Evolutionary conservation across 2,113 vertebrate genomes (phyloP), one percentile per base, ranked within the genome.

Genomic region (Acrocephalus kingi): DNA sequence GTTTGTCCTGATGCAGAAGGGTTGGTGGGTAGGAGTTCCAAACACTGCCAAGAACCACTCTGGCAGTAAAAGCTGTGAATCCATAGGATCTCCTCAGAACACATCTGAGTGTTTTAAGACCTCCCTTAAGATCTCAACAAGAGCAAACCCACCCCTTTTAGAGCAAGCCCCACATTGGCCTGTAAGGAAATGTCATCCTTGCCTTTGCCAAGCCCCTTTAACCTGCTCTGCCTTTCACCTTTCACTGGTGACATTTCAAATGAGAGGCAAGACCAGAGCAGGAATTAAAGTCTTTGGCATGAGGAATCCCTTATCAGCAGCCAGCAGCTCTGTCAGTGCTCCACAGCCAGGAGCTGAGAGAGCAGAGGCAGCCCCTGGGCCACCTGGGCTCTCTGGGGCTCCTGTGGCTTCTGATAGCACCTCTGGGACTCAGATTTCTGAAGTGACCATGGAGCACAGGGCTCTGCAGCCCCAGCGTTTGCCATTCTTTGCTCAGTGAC

Each of bases 81-180:
- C 21, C 16, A 14, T 0, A 80, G 23, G 35, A 41, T 15, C 35
- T 59, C 21, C 74, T 76, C 78, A 82, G 69, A 82, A 84, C 25
- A 28, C 15, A 17, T 22, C 55, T 22, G 23, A 81, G 20, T 6
- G 4, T 59, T 80, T 52, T 4, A 1, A 84, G 52, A 71, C 13
- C 46, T 54, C 46, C n/a, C 43, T 54, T 58, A 41, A 9, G 31
- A 39, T 4, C 41, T 43, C 35, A 71, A 13, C 46, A 74, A 33
- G 27, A 51, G 13, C 20, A 63, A 76, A 37, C 10, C 39, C 41
- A 58, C 22, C 4, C 22, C 16, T 48, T 48, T 52, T 9, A 82
- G 30, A 58, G 41, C 19, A 54, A 87, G 37, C 13, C 43, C 43
- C 4, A 0, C 5, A 4, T n/a, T 59, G 0, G 0, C 24, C 33